Conservation (phyloP, 1,140 invertebrate species). For the Globodera rostochiensis region DNA sequence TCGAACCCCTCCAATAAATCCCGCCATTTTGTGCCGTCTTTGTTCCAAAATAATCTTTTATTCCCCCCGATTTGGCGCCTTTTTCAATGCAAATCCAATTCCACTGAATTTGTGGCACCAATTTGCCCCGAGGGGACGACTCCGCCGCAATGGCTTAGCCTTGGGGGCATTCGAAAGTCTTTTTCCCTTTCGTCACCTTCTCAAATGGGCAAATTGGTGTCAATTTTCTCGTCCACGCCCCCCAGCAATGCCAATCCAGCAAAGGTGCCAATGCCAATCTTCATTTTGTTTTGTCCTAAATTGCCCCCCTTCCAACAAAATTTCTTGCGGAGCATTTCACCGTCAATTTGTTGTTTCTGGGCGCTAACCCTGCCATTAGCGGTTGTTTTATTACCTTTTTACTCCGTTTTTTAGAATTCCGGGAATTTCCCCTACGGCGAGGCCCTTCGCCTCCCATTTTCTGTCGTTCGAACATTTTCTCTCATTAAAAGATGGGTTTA, state of each 20-base stretch:
- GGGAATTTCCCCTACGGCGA: too few species aligned
- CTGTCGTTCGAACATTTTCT: too few species aligned
- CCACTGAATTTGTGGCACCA: background rate
- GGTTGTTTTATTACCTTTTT: too few species aligned
- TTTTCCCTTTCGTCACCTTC: background rate
- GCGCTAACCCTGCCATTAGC: too few species aligned
- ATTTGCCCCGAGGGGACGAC: background rate
- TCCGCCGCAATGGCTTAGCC: background rate
- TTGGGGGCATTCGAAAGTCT: background rate
- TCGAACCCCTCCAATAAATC: background rate
- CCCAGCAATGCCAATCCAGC: background rate
- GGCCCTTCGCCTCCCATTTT: too few species aligned
- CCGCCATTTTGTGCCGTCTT: background rate
- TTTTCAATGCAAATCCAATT: constrained; percentile 11
- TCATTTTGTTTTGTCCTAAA: background rate
- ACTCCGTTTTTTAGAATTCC: too few species aligned
- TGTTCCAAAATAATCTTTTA: background rate
- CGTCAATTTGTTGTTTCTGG: too few species aligned
- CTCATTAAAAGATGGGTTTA: too few species aligned
- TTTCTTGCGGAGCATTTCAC: background rate
- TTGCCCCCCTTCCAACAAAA: background rate
- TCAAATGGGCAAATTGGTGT: constrained; percentile 4
- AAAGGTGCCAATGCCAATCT: background rate
- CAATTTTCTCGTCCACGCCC: background rate
- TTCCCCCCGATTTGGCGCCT: constrained; percentile 3